Evolutionary conservation across 2,797 vertebrate genomes (phyloP).

Genomic region (Acanthurus leucopareius): DNA sequence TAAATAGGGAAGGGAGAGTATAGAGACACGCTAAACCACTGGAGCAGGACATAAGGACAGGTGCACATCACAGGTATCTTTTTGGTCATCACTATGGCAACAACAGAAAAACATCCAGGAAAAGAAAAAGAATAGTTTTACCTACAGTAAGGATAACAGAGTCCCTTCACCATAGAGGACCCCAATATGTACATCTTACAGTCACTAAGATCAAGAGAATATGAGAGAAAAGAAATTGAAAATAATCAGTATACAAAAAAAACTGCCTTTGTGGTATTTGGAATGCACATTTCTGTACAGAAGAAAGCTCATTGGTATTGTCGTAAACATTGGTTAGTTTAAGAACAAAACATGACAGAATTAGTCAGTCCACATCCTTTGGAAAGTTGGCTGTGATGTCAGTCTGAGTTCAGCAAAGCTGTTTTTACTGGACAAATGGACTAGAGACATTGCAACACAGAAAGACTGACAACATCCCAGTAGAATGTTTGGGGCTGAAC

Average conservation of each 20-base stretch:
- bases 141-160: constrained; percentile 85
- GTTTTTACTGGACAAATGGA: constrained; percentile 65
- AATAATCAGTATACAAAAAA: constrained; percentile 79
- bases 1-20: constrained; percentile 78
- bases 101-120: constrained; percentile 84
- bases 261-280: constrained; percentile 89
- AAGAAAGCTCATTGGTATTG: constrained; percentile 92
- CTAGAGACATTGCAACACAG: constrained; percentile 73
- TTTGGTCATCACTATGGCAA: constrained; percentile 91
- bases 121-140: constrained; percentile 81
- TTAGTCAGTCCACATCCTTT: constrained; percentile 83
- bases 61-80: constrained; percentile 91
- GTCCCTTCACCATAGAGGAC: constrained; percentile 82
- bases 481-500: constrained; percentile 76
- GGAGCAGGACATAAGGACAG: constrained; percentile 89
- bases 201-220: constrained; percentile 84
- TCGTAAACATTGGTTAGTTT: constrained; percentile 91
- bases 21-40: constrained; percentile 86
- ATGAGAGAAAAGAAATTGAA: constrained; percentile 73
- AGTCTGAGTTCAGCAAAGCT: constrained; percentile 71
- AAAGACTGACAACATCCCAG: constrained; percentile 70
- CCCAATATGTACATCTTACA: constrained; percentile 86
- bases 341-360: constrained; percentile 81
- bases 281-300: constrained; percentile 92
- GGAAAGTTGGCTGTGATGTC: constrained; percentile 83